Evolutionary conservation across 30 jellyfish, hydroid and myxozoan genomes (phyloP), one percentile per base, ranked within the genome.

Genomic region (Aurelia sp.): DNA sequence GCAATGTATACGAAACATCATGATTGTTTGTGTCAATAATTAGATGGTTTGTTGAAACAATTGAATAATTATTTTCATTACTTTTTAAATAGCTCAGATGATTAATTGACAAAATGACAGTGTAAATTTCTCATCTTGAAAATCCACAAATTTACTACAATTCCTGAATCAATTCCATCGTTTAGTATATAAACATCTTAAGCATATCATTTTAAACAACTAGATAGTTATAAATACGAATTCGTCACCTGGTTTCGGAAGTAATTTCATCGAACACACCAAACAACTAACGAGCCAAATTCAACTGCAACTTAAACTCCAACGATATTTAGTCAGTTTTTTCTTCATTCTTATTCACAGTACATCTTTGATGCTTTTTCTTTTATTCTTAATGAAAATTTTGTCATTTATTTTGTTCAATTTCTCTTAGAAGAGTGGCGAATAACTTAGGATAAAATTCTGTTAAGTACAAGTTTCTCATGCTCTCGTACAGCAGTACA

Each of bases 401-500:
- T 1, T 59, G 33, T 59, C 69, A 18, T 10, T 59, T 18, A n/a
- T 59, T 59, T 21, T 59, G 33, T 21, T 18, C 69, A 3, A 10
- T 59, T 12, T 6, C 69, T 59, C 69, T 59, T 21, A 59, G 11
- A 59, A 59, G 69, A 59, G 69, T 18, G 33, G 33, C 69, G 69
- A 59, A 18, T 59, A 44, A 44, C 55, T 44, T 44, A 44, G 55
- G 55, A 44, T 59, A 18, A 59, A 6, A 59, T 21, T 59, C 33
- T 18, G 23, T 59, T 52, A 22, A 66, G 63, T 16, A 17, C 20
- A 8, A 53, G 9, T 13, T 15, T 65, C 41, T 64, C 63, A 87
- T 6, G 96, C 87, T 82, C 89, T 69, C 10, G 96, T 78, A 61
- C 96, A 87, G n/a, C 96, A 87, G 87, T 63, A 77, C 44, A 68